Base-by-base conservation (phyloP, 2,113 vertebrate species). In the Saguinus midas region DNA sequence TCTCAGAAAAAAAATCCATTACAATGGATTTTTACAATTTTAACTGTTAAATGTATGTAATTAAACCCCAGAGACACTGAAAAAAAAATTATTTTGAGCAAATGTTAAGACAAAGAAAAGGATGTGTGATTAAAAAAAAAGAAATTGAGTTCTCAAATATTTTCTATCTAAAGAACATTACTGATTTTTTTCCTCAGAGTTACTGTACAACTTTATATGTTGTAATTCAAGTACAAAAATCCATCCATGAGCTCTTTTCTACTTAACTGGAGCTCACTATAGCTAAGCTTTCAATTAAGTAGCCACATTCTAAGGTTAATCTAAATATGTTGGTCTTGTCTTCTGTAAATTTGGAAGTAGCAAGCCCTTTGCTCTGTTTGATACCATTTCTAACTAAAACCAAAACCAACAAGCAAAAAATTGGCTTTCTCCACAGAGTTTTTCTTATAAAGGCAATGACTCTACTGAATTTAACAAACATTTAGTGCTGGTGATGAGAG, bases 181-280 rank as follows among this genome's bases (percentile, higher is more conserved):
- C 84, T 87, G 48, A 85, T 95, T 92, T 95, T 96, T 96, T 90
- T 21, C 43, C 29, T 96, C 61, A 55, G 66, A 68, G 48, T 96
- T 88, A 90, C 20, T n/a, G 52, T 80, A 95, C 29, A 85, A 88
- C 78, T 76, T 93, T 73, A 35, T 70, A 37, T 35, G 18, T 84
- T 90, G 37, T 64, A 91, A 93, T 88, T 93, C 66, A 94, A 48
- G 43, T 87, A 9, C 14, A 84, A 43, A 85, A 87, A 35, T 87
- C 79, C 52, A 40, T 68, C 85, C 37, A 25, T 68, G 80, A 87
- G 17, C 9, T 83, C 85, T 90, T 84, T 94, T n/a, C 75, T 92
- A 12, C 81, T 76, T 85, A 82, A 29, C 45, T 48, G 48, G 55
- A 87, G 32, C 21, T 95, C 2, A n/a, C 82, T 83, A 20, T 0